Base-by-base conservation (phyloP, 2,888 invertebrate genomes). In the Linyphia triangularis region DNA sequence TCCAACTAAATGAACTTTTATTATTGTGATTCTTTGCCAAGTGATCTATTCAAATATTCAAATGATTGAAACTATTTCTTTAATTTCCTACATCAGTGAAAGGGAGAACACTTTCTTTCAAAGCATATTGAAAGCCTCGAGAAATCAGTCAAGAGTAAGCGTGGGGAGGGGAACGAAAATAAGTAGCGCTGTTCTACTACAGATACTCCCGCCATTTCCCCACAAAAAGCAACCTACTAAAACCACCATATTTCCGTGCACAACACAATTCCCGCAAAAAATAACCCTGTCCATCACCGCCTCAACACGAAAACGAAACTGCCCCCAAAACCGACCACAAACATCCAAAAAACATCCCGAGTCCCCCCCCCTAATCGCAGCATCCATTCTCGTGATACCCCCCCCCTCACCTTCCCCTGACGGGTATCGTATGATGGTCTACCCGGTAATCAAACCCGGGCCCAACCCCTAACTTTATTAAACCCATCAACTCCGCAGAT, bases 401-500 rank as follows among this genome's bases (percentile, higher is more conserved):
- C 24, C 70, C 26, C 40, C 26, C 40, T 7, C 43, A 40, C 43
- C 37, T 40, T 40, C n/a, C n/a, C n/a, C n/a, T n/a, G n/a, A n/a
- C 40, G 40, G 40, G 9, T 9, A 51, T 51, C 51, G 16, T 16
- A 51, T 51, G 51, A 51, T 51, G 51, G n/a, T n/a, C n/a, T n/a
- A 51, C 51, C 51, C 51, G n/a, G 51, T 51, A 51, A 51, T 51
- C 51, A 51, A 51, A 70, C 43, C 22, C n/a, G 24, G 24, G 70
- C 24, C 70, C 30, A 13, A n/a, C n/a, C 26, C 24, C 75, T 40
- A 63, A 63, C 75, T 77, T 77, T 63, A 77, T 77, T 59, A 63
- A 63, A 77, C 61, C 77, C 77, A 33, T 69, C 75, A 16, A 33
- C 67, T 19, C 9, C 67, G 3, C n/a, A 67, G 51, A 51, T 51